Base-by-base conservation (phyloP, 2,113 vertebrate genomes). In the Hirundichthys speculiger region DNA sequence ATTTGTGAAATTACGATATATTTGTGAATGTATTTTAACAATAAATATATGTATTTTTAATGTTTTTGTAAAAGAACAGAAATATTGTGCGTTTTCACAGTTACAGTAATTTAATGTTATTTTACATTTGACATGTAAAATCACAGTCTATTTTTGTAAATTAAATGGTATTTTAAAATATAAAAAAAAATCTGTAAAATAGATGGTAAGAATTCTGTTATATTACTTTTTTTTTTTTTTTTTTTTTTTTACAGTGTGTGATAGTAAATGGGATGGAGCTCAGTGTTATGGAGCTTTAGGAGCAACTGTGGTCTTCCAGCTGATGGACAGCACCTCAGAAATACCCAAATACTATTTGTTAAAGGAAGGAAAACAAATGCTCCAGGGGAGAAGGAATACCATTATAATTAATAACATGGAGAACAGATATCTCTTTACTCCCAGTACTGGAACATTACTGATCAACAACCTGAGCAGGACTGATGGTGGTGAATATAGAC, bases 221-320 rank as follows among this genome's bases (percentile, higher is more conserved):
- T n/a, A n/a, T n/a, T n/a, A n/a, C n/a, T n/a, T n/a, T 12, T 46
- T 0, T 0, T 30, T 14, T 0, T 14, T 10, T 41, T 25, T 21
- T 6, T 34, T 16, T 15, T 42, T 7, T 19, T 57, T 40, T 2
- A 75, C 88, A 82, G 60, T 56, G 48, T 86, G 84, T 82, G 80
- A 87, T 50, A 57, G 49, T 64, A 85, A 68, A 68, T 0, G 0
- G 55, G 1, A 70, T 65, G 22, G 42, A 57, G 1, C 50, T 77
- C 54, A 34, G 43, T 87, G 83, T 75, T 77, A 58, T 42, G 77
- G 72, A 73, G 41, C 69, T 62, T 57, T 86, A 45, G 72, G 74
- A 79, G 70, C 79, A 80, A 43, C 73, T 64, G 41, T 88, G 46
- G n/a, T 30, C 48, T 1, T 87, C 21, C 27, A 3, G 12, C 68